These are phyloP conservation scores for Hylaea fasciaria DNA, from an alignment of 2,888 invertebrate species.

Conservation along the genomic window DNA sequence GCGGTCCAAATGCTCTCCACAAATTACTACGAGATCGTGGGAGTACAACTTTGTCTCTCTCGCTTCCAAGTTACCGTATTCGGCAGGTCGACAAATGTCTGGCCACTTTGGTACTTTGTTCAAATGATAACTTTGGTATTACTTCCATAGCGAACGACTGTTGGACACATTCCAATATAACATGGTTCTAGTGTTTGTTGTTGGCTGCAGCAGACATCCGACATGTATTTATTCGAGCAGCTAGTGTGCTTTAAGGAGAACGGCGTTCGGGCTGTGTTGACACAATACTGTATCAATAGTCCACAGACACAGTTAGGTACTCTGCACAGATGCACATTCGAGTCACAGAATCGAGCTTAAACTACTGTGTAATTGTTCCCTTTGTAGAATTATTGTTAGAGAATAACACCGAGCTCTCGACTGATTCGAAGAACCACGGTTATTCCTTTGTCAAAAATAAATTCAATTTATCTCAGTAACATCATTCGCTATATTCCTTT, in stretches of 20 bases:
- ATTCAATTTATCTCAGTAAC: background rate
- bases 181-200: background rate
- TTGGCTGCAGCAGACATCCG: background rate
- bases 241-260: background rate
- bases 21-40: conserved; percentile 19
- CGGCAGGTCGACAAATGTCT: background rate
- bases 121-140: background rate
- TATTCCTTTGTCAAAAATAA: background rate
- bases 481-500: background rate
- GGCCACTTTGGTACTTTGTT: background rate
- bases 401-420: background rate
- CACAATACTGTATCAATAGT: background rate
- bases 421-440: conserved; percentile 1
- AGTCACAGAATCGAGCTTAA: conserved; percentile 25
- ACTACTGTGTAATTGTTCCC: conserved; percentile 11
- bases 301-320: conserved; percentile 9
- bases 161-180: background rate
- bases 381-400: too few species aligned
- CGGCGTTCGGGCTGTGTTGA: conserved; percentile 4
- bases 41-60: conserved; percentile 11
- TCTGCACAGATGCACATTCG: conserved; percentile 23
- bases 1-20: conserved; percentile 27
- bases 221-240: background rate
- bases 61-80: conserved; percentile 4
- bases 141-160: background rate